Evolutionary conservation across 2,888 invertebrate species (phyloP).

Genomic region (Epiblema foenella): DNA sequence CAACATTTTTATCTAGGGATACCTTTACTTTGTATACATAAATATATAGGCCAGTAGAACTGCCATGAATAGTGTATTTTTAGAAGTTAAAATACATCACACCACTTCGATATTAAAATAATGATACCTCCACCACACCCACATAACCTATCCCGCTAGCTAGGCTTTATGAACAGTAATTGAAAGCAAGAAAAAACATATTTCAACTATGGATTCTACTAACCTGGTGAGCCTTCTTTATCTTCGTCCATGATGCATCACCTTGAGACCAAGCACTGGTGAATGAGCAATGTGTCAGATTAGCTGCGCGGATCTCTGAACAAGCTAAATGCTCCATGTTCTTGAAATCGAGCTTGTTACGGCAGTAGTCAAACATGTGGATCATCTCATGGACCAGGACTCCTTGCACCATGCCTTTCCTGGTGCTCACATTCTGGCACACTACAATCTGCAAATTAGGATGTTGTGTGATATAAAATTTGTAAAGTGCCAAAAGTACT

Average conservation of each 20-base stretch:
- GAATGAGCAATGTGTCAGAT: slow-evolving; percentile 96
- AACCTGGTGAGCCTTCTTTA: slow-evolving; percentile 92
- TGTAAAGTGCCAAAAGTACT: no score
- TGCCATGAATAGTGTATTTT: no score
- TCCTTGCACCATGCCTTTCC: slow-evolving; percentile 89
- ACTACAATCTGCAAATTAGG: slow-evolving; percentile 90
- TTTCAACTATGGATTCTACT: slow-evolving; percentile 27
- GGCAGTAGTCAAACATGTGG: slow-evolving; percentile 98
- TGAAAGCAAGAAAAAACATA: no score
- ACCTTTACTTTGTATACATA: no score
- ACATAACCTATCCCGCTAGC: no score
- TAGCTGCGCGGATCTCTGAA: slow-evolving; percentile 97
- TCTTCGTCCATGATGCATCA: slow-evolving; percentile 88
- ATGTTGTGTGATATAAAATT: no score
- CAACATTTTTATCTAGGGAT: no score
- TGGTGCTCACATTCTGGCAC: slow-evolving; percentile 93
- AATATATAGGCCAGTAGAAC: no score
- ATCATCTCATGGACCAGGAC: slow-evolving; percentile 96
- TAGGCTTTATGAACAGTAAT: no score
- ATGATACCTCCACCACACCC: no score
- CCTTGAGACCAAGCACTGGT: slow-evolving; percentile 91
- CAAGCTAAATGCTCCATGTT: slow-evolving; percentile 97
- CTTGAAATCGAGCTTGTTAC: slow-evolving; percentile 93
- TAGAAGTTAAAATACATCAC: no score
- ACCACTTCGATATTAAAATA: no score